Evolutionary conservation across 2,797 vertebrate species (phyloP).

Genomic region (Enteromius mattozi): DNA sequence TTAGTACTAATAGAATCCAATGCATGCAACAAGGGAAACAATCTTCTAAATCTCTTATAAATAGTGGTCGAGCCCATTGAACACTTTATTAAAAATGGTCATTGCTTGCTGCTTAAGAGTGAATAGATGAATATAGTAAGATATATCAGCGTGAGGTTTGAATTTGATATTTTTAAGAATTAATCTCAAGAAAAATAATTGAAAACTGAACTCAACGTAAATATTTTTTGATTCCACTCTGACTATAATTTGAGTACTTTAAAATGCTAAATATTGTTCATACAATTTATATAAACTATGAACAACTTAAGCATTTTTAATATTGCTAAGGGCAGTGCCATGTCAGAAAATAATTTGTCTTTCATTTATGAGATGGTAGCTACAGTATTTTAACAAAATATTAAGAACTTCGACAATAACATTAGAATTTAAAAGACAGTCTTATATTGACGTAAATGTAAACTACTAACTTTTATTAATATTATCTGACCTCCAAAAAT

Average conservation of each 20-base stretch:
- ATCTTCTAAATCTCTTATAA: not conserved
- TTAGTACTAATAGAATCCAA: not conserved
- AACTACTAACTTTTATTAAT: not conserved
- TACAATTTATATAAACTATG: not conserved
- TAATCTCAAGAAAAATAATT: too few relatives aligned
- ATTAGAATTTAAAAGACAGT: not conserved
- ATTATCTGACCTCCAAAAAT: not conserved
- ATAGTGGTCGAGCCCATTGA: not conserved
- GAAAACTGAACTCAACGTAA: not conserved
- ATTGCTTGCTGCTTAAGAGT: not conserved
- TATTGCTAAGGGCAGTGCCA: not conserved
- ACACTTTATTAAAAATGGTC: not conserved
- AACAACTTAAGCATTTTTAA: not conserved
- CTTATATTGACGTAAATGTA: not conserved
- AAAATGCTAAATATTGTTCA: not conserved
- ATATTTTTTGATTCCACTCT: not conserved
- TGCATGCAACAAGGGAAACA: not conserved
- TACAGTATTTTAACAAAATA: not conserved
- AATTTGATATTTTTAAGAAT: not conserved
- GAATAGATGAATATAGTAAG: not conserved
- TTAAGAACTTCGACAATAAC: not conserved
- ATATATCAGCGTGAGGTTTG: not conserved
- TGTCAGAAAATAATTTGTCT: not conserved
- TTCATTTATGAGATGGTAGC: not conserved
- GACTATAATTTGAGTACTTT: not conserved